Conservation (phyloP, 2,113 vertebrate genomes). For the Crotalus tigris region DNA sequence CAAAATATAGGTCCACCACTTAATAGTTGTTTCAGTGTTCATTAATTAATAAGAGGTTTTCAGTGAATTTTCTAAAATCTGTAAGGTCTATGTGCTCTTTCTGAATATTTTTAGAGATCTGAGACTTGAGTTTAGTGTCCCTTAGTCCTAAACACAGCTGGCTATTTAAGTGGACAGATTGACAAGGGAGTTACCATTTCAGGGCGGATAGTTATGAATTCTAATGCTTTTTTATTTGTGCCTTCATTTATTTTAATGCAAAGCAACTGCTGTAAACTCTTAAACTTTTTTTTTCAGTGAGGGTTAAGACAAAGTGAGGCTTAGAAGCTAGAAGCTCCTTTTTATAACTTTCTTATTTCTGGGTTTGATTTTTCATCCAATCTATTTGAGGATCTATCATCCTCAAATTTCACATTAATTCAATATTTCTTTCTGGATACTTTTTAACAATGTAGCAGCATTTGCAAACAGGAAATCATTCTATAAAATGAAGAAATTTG, state of each 20-base stretch:
- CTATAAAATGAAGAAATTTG: constrained; percentile 44
- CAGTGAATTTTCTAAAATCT: background rate
- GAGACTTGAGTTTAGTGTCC: background rate
- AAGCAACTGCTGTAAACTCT: constrained; percentile 80
- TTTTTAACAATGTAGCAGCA: constrained; percentile 65
- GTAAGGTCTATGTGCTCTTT: background rate
- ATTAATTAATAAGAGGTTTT: background rate
- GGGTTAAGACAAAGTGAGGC: background rate
- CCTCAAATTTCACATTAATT: constrained; percentile 82
- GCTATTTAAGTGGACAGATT: constrained; percentile 43
- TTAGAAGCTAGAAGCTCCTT: background rate
- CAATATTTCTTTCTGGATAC: constrained; percentile 76
- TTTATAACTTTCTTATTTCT: constrained; percentile 66
- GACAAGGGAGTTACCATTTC: constrained; percentile 41
- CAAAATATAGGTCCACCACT: background rate
- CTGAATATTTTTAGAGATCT: background rate
- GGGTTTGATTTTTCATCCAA: constrained; percentile 78
- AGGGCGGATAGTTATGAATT: constrained; percentile 56
- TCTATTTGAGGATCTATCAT: constrained; percentile 83
- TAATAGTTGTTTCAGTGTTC: background rate
- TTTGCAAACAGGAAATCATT: constrained; percentile 64
- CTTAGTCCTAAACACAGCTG: constrained; percentile 25
- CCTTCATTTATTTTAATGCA: constrained; percentile 73
- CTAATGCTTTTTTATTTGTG: constrained; percentile 74
- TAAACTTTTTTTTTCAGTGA: constrained; percentile 53